These are phyloP conservation scores for Hippocampus barbouri DNA, from an alignment of 2,113 vertebrate genomes.

Conservation along the genomic window DNA sequence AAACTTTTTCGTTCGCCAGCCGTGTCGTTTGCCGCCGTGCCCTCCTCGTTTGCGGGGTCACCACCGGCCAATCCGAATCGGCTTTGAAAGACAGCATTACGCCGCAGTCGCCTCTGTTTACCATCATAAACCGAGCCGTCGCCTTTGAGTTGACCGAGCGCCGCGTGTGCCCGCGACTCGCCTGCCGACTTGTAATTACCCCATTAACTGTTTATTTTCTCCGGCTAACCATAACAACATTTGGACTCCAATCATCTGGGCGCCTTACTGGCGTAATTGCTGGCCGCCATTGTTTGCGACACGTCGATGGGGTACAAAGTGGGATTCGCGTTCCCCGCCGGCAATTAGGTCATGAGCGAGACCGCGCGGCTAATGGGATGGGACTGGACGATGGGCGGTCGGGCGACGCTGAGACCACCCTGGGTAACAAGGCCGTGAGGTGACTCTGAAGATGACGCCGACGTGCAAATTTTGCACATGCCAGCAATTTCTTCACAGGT, in stretches of 20 bases:
- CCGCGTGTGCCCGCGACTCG: slow-evolving; percentile 31
- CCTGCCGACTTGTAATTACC: slow-evolving; percentile 46
- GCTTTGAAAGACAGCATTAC: slow-evolving; percentile 38
- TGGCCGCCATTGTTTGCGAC: slow-evolving; percentile 58
- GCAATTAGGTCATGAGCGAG: slow-evolving; percentile 56
- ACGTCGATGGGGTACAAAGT: slow-evolving; percentile 41
- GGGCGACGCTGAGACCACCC: slow-evolving; percentile 29
- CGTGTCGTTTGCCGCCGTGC: slow-evolving; percentile 6
- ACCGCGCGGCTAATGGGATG: slow-evolving; percentile 38
- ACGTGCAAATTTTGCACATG: background rate
- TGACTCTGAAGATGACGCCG: slow-evolving; percentile 11
- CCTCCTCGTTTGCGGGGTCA: slow-evolving; percentile 2
- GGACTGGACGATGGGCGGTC: slow-evolving; percentile 32
- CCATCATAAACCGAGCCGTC: slow-evolving; percentile 28
- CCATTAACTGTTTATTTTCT: slow-evolving; percentile 38
- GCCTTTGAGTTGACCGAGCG: slow-evolving; percentile 3
- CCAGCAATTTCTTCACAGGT: background rate
- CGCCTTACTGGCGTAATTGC: slow-evolving; percentile 58
- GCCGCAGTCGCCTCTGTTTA: slow-evolving; percentile 22
- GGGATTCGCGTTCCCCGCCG: slow-evolving; percentile 34
- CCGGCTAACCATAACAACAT: slow-evolving; percentile 21
- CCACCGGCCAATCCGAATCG: slow-evolving; percentile 2
- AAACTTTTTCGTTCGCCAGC: background rate
- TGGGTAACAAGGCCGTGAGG: slow-evolving; percentile 38
- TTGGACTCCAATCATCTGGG: slow-evolving; percentile 42